phyloP scores from a whole-genome alignment of 2,888 invertebrate species.

The Phalangium opilio region DNA sequence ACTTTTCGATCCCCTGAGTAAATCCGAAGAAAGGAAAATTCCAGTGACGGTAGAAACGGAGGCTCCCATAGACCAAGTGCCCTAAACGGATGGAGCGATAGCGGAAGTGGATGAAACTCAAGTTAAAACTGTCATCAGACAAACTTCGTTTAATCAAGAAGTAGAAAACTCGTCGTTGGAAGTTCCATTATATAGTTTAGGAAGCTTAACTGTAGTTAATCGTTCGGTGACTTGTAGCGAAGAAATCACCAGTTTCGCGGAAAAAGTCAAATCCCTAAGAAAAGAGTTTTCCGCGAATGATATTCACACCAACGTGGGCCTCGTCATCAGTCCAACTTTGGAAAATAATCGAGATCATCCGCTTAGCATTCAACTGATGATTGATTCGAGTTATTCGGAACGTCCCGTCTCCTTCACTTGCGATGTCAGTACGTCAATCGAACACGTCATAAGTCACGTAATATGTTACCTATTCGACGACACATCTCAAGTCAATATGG shows the following conservation, averaged over 20 bases:
- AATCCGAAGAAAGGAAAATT: constrained; percentile 1
- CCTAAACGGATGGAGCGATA: too few relatives aligned
- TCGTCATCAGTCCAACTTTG: constrained; percentile 73
- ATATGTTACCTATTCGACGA: constrained; percentile 30
- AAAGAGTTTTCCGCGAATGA: constrained; percentile 54
- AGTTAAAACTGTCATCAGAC: too few relatives aligned
- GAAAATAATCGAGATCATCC: constrained; percentile 59
- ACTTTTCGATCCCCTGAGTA: constrained; percentile 14
- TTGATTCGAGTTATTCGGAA: constrained; percentile 40
- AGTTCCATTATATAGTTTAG: background rate
- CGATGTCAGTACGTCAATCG: constrained; percentile 37
- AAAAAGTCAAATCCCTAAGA: constrained; percentile 15
- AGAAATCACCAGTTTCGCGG: constrained; percentile 16
- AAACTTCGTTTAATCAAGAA: too few relatives aligned
- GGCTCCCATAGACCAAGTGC: too few relatives aligned
- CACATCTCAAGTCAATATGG: constrained; percentile 21
- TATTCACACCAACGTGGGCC: constrained; percentile 63
- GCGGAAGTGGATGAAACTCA: background rate
- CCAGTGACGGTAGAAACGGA: background rate
- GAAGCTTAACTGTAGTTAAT: constrained; percentile 3
- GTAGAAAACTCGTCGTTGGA: background rate
- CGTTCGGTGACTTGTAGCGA: constrained; percentile 6
- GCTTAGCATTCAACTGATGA: constrained; percentile 76
- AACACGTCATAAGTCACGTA: constrained; percentile 33
- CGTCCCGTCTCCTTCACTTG: constrained; percentile 74